Evolutionary conservation across 2,888 invertebrate species (phyloP), one percentile per base, ranked within the genome.

Genomic region (Adelphocoris suturalis): DNA sequence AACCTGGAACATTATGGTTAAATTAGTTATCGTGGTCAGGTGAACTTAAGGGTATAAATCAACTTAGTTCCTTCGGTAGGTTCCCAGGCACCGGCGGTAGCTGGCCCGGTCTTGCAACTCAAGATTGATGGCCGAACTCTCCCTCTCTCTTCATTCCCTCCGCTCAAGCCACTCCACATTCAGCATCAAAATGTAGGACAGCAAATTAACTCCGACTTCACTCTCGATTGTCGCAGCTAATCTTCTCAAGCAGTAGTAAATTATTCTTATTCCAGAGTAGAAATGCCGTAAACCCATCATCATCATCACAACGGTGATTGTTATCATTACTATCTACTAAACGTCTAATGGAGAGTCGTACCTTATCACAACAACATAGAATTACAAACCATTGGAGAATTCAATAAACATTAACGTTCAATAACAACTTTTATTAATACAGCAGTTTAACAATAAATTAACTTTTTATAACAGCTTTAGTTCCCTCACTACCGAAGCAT

Each of bases 1-100:
- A 52, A 61, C 48, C 57, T 28, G 61, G 57, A 85, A 85, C 85
- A 85, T 85, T 57, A 85, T 85, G 85, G 85, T 27, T 85, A 85
- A 85, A 85, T 85, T 85, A 85, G 85, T 85, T 85, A 85, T 85
- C 85, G 85, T 85, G 85, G 85, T 85, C 85, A 85, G 85, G 85
- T 85, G 61, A 85, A 85, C 85, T 85, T 68, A 28, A 85, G 61
- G 85, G 85, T 57, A 85, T 85, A 85, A 57, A 85, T 85, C 85
- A 61, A 85, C 61, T 85, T 85, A 85, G 85, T 85, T 57, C 85
- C 82, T 48, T 80, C 37, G n/a, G 85, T 55, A 61, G 85, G 85
- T 61, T 57, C 48, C 23, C 61, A 16, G 28, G 61, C 11, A 61
- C 37, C 7, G 55, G 52, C 52, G 14, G 16, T 47, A 28, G 46